phyloP scores from a whole-genome alignment of 2,113 vertebrate species.

The Oxyruncus cristatus region DNA sequence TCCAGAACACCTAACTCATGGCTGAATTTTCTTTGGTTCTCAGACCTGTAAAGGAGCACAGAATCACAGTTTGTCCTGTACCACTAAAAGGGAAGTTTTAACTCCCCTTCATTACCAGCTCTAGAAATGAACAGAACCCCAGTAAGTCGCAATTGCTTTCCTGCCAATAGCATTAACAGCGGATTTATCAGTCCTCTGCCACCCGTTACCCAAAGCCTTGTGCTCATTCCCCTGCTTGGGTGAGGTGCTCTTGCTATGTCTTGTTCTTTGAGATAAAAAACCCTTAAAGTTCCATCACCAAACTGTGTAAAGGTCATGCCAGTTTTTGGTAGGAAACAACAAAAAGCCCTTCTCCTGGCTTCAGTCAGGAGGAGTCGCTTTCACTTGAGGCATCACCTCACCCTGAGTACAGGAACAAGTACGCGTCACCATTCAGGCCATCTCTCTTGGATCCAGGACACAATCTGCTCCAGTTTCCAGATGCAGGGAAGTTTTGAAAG shows the following conservation, averaged over 20 bases:
- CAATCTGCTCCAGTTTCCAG: not conserved
- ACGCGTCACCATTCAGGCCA: not conserved
- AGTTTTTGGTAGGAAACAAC: not conserved
- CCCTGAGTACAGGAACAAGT: not conserved
- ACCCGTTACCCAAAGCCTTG: fast-evolving
- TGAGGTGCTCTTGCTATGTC: not conserved
- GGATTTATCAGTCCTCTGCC: not conserved
- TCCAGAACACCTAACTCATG: not conserved
- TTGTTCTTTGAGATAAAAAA: not conserved
- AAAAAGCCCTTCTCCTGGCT: not conserved
- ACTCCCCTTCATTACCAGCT: not conserved
- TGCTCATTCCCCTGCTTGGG: not conserved
- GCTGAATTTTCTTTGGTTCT: not conserved
- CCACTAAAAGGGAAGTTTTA: not conserved
- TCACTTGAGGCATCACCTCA: not conserved
- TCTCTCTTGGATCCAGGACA: not conserved
- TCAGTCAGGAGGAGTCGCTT: not conserved
- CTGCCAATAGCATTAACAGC: not conserved
- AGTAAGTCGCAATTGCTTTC: not conserved
- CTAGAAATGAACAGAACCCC: not conserved
- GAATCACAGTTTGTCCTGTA: not conserved
- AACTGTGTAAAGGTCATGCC: not conserved
- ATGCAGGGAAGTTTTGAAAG: not conserved
- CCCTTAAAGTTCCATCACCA: not conserved
- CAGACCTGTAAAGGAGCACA: not conserved